Base-by-base conservation (phyloP, 2,113 vertebrate genomes). In the Xyliphius kryptos region DNA sequence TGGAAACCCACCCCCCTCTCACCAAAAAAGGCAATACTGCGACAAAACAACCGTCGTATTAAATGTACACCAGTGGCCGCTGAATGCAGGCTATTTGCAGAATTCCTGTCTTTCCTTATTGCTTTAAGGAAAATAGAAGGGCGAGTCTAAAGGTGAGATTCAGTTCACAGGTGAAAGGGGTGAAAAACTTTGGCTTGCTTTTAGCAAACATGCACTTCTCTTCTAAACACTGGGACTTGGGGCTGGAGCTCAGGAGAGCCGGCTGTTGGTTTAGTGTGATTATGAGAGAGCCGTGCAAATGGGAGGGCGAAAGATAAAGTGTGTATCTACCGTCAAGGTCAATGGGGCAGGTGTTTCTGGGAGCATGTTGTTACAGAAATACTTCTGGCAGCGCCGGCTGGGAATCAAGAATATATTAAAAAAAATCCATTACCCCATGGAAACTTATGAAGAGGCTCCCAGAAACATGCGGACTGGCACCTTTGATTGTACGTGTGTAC, bases 131-230 rank as follows among this genome's bases (percentile, higher is more conserved):
- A 76, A 74, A 56, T 68, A 68, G 52, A 17, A n/a, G 68, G 81
- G 83, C 54, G 77, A 77, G 75, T 75, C 80, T 66, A 60, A 70
- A 78, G 83, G 82, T 83, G 80, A 85, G 80, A 72, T 80, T 79
- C 76, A 82, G 83, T 86, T 85, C 83, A 86, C 74, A 81, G 82
- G 81, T 84, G 74, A 84, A 82, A 79, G 77, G 74, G 80, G 56
- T 43, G 69, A 76, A 80, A 76, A 32, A 72, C 56, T 44, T 70
- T 80, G 72, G 77, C 81, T 81, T 74, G 76, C 76, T 79, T 80
- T 83, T 74, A 82, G 77, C 61, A 67, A 80, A 71, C 56, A 68
- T 6, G 15, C 46, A 13, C 67, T 3, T 32, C 26, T 1, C 26
- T 32, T 32, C 7, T 5, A 6, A 32, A 32, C 26, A 3, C 26